Evolutionary conservation across 2,113 vertebrate species (phyloP).

Genomic region (Halcyon senegalensis): DNA sequence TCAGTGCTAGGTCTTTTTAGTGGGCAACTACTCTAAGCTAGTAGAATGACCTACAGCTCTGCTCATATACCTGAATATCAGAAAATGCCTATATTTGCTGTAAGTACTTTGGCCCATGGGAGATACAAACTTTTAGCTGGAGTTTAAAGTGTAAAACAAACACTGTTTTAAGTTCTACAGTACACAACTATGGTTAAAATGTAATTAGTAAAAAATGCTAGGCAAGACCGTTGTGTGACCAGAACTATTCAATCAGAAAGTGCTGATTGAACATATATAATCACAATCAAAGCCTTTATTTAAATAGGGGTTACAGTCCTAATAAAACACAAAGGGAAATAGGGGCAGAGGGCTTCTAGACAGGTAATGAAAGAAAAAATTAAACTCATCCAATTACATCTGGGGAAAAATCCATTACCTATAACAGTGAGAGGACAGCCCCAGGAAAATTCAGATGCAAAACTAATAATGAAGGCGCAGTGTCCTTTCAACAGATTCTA

Average conservation of each 20-base stretch:
- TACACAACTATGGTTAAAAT: constrained; percentile 72
- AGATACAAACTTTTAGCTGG: constrained; percentile 20
- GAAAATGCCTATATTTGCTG: neutral
- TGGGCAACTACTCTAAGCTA: neutral
- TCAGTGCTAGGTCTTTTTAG: neutral
- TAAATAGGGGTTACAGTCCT: constrained; percentile 88
- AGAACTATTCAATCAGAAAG: constrained; percentile 83
- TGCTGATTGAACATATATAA: constrained; percentile 86
- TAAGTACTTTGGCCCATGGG: neutral
- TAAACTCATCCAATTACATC: constrained; percentile 90
- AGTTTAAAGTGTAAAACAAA: constrained; percentile 69
- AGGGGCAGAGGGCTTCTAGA: constrained; percentile 83
- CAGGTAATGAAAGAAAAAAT: constrained; percentile 91
- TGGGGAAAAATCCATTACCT: constrained; percentile 88
- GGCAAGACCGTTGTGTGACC: constrained; percentile 70
- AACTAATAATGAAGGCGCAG: constrained; percentile 87
- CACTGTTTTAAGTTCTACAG: constrained; percentile 47
- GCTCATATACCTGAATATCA: neutral
- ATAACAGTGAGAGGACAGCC: constrained; percentile 85
- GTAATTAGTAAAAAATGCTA: constrained; percentile 83
- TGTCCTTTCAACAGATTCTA: constrained; percentile 88
- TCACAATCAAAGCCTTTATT: constrained; percentile 86
- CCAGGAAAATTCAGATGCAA: constrained; percentile 89
- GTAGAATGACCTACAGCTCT: neutral
- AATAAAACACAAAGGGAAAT: constrained; percentile 88